These are phyloP conservation scores for Hirtodrosophila duncani DNA, from an alignment of 2,888 invertebrate species.

Conservation along the genomic window DNA sequence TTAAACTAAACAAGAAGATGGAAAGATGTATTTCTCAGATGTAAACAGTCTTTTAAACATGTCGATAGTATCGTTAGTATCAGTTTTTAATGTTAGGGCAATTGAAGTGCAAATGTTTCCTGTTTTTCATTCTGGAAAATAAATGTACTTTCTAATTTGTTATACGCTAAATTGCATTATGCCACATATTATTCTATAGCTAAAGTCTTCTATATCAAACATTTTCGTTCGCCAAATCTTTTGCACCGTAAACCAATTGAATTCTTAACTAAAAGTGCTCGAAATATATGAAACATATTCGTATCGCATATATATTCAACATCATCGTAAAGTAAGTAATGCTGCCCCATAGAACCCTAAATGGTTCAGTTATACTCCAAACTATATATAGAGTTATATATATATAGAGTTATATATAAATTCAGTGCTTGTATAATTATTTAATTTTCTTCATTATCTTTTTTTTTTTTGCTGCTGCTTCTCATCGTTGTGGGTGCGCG, in stretches of 20 bases:
- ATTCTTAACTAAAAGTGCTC: constrained; percentile 31
- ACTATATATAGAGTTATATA: constrained; percentile 49
- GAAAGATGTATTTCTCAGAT: too few species aligned
- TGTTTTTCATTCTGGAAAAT: too few species aligned
- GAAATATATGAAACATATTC: constrained; percentile 22
- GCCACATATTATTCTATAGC: too few species aligned
- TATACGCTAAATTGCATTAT: too few species aligned
- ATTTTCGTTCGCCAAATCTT: neutral
- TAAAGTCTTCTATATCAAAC: constrained; percentile 4
- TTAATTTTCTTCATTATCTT: constrained; percentile 10
- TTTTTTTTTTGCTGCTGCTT: constrained; percentile 12
- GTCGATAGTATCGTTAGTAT: too few species aligned
- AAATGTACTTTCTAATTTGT: too few species aligned
- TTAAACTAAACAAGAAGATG: too few species aligned
- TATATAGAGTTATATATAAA: constrained; percentile 55
- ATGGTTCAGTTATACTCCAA: constrained; percentile 53
- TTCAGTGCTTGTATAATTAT: constrained; percentile 67
- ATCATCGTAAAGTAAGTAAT: constrained; percentile 60
- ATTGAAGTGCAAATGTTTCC: too few species aligned
- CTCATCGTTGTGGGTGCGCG: constrained; percentile 42
- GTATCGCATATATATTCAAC: too few species aligned
- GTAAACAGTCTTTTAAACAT: too few species aligned
- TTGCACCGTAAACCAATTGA: constrained; percentile 22
- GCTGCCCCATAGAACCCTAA: constrained; percentile 61
- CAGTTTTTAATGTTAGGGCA: too few species aligned